These are phyloP conservation scores for Rhagoletis pomonella DNA, from an alignment of 1,140 invertebrate genomes.

Conservation along the genomic window DNA sequence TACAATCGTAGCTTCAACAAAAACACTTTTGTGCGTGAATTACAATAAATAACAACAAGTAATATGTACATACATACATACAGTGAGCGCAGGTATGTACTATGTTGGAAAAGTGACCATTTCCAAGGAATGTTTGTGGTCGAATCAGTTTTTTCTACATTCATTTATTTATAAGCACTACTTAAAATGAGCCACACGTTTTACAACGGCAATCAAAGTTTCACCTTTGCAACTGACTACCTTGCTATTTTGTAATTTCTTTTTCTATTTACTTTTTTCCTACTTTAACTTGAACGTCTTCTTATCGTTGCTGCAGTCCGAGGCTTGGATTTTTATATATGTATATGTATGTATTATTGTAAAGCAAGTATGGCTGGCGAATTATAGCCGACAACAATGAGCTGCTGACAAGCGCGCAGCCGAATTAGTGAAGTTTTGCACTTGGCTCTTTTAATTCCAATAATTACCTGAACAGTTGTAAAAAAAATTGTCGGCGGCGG, in stretches of 20 bases:
- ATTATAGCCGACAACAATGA: neutral
- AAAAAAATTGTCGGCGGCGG: neutral
- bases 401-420: neutral
- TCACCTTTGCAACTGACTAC: conserved; percentile 3
- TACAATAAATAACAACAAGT: conserved; percentile 3
- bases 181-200: conserved; percentile 42
- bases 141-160: neutral
- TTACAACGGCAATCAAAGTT: conserved; percentile 20
- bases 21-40: conserved; percentile 1
- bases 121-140: neutral
- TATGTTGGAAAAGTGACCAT: neutral
- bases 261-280: neutral
- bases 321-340: neutral
- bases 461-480: neutral
- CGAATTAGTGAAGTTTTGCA: neutral
- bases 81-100: neutral
- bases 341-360: neutral
- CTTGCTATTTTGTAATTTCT: conserved; percentile 16
- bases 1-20: neutral
- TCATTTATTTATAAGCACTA: neutral
- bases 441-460: neutral
- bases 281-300: neutral
- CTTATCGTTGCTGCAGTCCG: neutral
- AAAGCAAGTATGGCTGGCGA: neutral
- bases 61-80: neutral